A percentile compares a stretch with the other conserved stretches of the same genome.
phyloP scores from a whole-genome alignment of 2,797 vertebrate genomes.

The Emydoidea blandingii region DNA sequence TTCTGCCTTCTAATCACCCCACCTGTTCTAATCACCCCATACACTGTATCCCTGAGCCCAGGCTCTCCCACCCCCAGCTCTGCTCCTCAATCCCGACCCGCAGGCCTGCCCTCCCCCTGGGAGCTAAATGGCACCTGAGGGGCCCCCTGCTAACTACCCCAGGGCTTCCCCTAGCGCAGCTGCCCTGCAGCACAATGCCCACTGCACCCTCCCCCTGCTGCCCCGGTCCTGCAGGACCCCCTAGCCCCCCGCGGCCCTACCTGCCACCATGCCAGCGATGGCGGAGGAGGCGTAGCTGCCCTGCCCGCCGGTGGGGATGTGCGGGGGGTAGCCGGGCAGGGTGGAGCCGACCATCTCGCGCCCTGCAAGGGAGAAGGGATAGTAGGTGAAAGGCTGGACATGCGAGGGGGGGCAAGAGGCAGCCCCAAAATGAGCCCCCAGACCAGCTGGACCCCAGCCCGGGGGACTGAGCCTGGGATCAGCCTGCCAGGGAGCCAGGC shows the following conservation, averaged over 20 bases:
- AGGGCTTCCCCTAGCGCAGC: not conserved
- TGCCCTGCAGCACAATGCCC: not conserved
- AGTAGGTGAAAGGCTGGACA: not conserved
- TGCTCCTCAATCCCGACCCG: not conserved
- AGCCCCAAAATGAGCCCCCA: not conserved
- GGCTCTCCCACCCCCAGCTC: not conserved
- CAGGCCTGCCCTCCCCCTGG: not conserved
- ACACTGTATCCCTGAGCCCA: not conserved
- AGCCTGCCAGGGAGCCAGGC: not conserved
- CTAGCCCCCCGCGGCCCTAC: constrained; percentile 70
- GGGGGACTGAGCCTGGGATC: not conserved
- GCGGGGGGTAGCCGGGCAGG: constrained; percentile 93
- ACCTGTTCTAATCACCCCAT: not conserved
- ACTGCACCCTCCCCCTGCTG: too few relatives aligned
- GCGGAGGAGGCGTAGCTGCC: constrained; percentile 90
- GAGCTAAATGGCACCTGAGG: not conserved
- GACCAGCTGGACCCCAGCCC: not conserved
- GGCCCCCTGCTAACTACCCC: too few relatives aligned
- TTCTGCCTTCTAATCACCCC: not conserved
- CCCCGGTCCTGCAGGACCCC: not conserved
- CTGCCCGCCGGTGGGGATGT: constrained; percentile 89
- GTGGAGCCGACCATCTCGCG: constrained; percentile 93
- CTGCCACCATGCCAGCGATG: constrained; percentile 93
- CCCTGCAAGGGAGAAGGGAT: constrained; percentile 79
- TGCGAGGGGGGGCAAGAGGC: not conserved